Base-by-base conservation (phyloP, 2,888 invertebrate genomes). In the Theodoxus fluviatilis region DNA sequence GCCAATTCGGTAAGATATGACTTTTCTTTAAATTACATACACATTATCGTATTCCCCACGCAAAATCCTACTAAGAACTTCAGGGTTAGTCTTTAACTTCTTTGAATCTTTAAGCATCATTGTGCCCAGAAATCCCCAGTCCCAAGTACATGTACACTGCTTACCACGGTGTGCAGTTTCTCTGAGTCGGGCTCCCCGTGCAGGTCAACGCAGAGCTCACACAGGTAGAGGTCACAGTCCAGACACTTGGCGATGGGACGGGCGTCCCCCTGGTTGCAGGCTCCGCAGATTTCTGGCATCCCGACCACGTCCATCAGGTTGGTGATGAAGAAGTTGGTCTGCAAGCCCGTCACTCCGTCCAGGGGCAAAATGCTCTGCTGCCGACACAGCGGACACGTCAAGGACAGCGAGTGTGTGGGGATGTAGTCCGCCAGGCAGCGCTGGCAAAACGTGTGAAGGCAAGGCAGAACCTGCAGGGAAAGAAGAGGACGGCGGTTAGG, bases 381-480 rank as follows among this genome's bases (percentile, higher is more conserved):
- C 22, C 87, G 80, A 78, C 89, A 89, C 68, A 87, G 85, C 2
- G 89, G 89, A 78, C 89, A 89, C 43, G 88, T 87, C 28, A 89
- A 84, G 4, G 88, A 87, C 61, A 89, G 83, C 75, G 88, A 88
- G 78, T 89, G 87, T 0, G 87, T 76, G 3, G 89, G 89, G 67
- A 88, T 86, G 82, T 88, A 88, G 70, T 81, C 80, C 25, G 83
- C 82, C 68, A 89, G 81, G 76, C 89, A 89, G 69, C 79, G 77
- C 79, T 87, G 85, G 76, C 89, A 89, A 82, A 89, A 89, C 33
- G 89, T 88, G 78, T 89, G 89, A 33, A 89, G 84, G 77, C 89
- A 89, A 15, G 89, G 89, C 69, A 89, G 81, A n/a, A n/a, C n/a
- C n/a, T n/a, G n/a, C n/a, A n/a, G n/a, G n/a, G n/a, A n/a, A n/a